A percentile compares a stretch with the other conserved stretches of the same genome.
These are phyloP conservation scores for Geodia barretti DNA, from an alignment of 37 sponge, comb jelly and placozoan species.

Conservation along the genomic window DNA sequence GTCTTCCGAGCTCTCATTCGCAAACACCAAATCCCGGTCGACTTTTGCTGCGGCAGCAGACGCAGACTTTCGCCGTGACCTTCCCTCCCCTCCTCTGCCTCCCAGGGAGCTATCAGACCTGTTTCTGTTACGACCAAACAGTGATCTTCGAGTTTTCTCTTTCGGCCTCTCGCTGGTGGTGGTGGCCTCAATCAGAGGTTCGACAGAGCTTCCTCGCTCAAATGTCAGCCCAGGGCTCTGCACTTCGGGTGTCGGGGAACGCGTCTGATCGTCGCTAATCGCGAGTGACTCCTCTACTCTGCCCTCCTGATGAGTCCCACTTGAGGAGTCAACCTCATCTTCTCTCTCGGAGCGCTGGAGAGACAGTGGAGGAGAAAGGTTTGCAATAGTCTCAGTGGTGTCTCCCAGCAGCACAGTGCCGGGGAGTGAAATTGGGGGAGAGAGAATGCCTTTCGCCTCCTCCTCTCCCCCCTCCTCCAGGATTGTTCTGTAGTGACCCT, in stretches of 20 bases:
- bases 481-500: neutral
- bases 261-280: neutral
- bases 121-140: too few relatives aligned
- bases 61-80: neutral
- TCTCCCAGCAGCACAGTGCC: neutral
- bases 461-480: neutral
- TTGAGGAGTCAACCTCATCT: too few relatives aligned
- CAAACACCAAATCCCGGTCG: slow-evolving; percentile 4
- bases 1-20: slow-evolving; percentile 7
- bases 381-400: too few relatives aligned
- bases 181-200: neutral
- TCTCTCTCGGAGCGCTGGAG: neutral
- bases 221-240: neutral
- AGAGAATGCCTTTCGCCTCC: neutral
- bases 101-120: neutral
- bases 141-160: neutral
- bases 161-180: neutral
- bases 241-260: neutral
- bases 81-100: too few relatives aligned
- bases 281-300: neutral
- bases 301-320: neutral
- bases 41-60: neutral
- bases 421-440: neutral
- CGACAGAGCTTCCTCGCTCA: neutral
- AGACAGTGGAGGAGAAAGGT: too few relatives aligned